Evolutionary conservation across 2,888 invertebrate genomes (phyloP).

Genomic region (Drosophila melanocephala): DNA sequence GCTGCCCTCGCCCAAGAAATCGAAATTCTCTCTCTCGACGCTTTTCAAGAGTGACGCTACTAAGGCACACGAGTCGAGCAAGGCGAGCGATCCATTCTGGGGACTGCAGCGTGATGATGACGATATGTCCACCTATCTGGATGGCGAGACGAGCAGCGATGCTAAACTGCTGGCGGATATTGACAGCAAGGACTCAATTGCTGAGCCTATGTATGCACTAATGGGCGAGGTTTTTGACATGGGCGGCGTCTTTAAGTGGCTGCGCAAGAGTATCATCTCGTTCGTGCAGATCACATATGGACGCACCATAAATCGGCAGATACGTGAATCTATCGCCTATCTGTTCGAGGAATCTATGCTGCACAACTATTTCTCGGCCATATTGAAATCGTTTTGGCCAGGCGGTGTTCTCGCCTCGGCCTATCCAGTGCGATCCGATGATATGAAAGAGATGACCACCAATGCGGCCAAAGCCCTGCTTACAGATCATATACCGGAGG

Average conservation of each 20-base stretch:
- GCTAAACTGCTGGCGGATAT: conserved; percentile 85
- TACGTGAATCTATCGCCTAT: conserved; percentile 94
- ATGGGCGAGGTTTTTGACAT: conserved; percentile 96
- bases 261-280: conserved; percentile 94
- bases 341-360: conserved; percentile 96
- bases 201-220: conserved; percentile 94
- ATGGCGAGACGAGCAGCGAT: conserved; percentile 87
- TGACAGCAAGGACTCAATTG: conserved; percentile 93
- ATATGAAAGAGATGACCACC: conserved; percentile 89
- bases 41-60: conserved; percentile 91
- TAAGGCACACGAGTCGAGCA: conserved; percentile 87
- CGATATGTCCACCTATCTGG: conserved; percentile 92
- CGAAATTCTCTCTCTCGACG: conserved; percentile 94
- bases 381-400: conserved; percentile 96
- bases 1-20: conserved; percentile 92
- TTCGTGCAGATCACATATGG: conserved; percentile 97
- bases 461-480: conserved; percentile 88
- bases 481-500: conserved; percentile 91
- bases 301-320: conserved; percentile 96
- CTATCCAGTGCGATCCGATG: conserved; percentile 86
- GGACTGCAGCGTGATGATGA: conserved; percentile 91
- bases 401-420: conserved; percentile 90
- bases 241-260: conserved; percentile 94
- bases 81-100: conserved; percentile 85
- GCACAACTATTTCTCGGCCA: conserved; percentile 93